phyloP scores from a whole-genome alignment of 2,113 vertebrate species.

The Pipa parva region DNA sequence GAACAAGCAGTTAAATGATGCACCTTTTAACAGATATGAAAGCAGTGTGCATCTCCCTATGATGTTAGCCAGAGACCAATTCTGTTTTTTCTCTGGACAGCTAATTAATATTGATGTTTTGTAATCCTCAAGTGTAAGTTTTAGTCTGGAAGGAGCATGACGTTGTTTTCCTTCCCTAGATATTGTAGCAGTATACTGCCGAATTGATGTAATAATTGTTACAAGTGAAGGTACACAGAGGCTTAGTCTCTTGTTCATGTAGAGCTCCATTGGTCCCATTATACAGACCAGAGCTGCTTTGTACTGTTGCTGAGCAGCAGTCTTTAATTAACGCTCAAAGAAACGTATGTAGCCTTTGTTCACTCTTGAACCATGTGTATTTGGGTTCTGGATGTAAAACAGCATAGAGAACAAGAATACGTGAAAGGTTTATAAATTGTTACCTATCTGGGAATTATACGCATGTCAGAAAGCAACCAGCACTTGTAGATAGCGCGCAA shows the following conservation, averaged over 20 bases:
- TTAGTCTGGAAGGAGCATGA: not conserved
- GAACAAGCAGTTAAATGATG: too few relatives aligned
- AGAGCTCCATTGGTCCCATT: constrained; percentile 22
- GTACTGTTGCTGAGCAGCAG: constrained; percentile 39
- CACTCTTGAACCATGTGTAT: constrained; percentile 31
- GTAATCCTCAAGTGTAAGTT: not conserved
- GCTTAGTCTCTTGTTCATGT: constrained; percentile 30
- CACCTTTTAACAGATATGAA: not conserved
- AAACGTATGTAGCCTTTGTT: constrained; percentile 23
- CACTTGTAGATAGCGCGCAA: not conserved
- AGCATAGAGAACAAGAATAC: constrained; percentile 21
- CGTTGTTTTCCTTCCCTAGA: not conserved
- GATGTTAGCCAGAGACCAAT: not conserved
- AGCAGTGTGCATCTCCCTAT: too few relatives aligned
- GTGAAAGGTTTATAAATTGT: constrained; percentile 28
- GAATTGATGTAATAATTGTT: constrained; percentile 1
- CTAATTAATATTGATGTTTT: constrained; percentile 1
- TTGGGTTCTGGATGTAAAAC: constrained; percentile 31
- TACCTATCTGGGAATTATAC: not conserved
- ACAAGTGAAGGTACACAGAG: constrained; percentile 21
- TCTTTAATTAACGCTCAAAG: constrained; percentile 30
- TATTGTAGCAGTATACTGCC: constrained; percentile 1
- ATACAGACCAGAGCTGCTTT: constrained; percentile 28
- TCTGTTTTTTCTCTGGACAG: not conserved
- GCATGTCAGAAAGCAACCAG: not conserved